Evolutionary conservation across 2,888 invertebrate species (phyloP).

Genomic region (Xestia rhomboidea): DNA sequence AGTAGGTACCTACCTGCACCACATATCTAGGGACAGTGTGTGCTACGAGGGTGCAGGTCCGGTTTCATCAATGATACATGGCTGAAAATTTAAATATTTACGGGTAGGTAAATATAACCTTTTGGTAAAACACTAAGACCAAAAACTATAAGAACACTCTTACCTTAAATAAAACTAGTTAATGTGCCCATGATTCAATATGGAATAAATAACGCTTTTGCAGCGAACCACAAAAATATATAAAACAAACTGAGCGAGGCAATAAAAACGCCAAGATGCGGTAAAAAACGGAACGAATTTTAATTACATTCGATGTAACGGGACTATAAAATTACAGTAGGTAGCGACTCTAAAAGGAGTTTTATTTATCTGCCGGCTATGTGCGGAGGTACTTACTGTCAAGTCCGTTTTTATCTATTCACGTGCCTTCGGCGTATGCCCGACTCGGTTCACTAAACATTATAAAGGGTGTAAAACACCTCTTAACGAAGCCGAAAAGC

Average conservation of each 20-base stretch:
- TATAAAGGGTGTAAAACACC: no score
- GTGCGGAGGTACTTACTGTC: conserved; percentile 54
- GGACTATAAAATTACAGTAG: conserved; percentile 67
- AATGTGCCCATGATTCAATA: conserved; percentile 17
- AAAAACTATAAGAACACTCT: neutral
- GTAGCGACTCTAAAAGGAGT: conserved; percentile 64
- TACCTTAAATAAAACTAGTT: conserved; percentile 13
- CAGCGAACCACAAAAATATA: conserved; percentile 44
- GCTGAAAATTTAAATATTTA: no score
- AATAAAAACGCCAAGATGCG: conserved; percentile 62
- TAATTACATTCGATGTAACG: conserved; percentile 68
- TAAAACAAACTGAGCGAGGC: conserved; percentile 46
- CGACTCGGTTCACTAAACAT: conserved; percentile 18
- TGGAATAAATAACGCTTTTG: conserved; percentile 28
- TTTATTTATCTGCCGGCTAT: conserved; percentile 56
- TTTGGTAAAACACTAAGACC: neutral
- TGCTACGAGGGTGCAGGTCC: neutral
- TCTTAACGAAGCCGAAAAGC: no score
- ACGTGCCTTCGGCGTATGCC: conserved; percentile 28
- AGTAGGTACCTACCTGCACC: neutral
- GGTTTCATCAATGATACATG: neutral
- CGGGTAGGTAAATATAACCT: neutral
- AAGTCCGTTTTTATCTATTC: conserved; percentile 51
- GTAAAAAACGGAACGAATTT: conserved; percentile 68
- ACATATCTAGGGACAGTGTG: neutral